These are phyloP conservation scores for Scomber japonicus DNA, from an alignment of 2,113 vertebrate genomes.

Conservation along the genomic window DNA sequence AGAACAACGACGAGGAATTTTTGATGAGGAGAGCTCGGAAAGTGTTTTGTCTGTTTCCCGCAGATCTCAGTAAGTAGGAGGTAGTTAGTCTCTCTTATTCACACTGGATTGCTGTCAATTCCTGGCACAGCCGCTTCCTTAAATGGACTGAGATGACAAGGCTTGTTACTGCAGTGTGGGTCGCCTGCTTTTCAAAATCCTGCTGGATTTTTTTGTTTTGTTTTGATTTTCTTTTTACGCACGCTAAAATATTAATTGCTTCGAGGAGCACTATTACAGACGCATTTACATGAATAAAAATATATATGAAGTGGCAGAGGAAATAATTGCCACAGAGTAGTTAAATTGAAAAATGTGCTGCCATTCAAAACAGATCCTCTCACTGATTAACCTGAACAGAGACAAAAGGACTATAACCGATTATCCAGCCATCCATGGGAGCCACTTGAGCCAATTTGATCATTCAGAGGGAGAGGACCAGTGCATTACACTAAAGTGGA, in stretches of 20 bases:
- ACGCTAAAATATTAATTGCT: constrained; percentile 17
- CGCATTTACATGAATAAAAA: constrained; percentile 22
- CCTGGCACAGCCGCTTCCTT: constrained; percentile 61
- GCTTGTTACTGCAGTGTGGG: constrained; percentile 63
- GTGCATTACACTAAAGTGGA: not conserved
- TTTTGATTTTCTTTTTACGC: constrained; percentile 14
- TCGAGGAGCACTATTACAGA: constrained; percentile 18
- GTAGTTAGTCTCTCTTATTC: constrained; percentile 70
- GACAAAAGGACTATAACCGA: constrained; percentile 30
- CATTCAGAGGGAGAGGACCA: not conserved
- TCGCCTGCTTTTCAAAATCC: constrained; percentile 34
- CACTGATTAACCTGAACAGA: constrained; percentile 3
- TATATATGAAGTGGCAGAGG: constrained; percentile 10
- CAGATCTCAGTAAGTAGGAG: constrained; percentile 66
- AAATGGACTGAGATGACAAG: constrained; percentile 73
- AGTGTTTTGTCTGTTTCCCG: constrained; percentile 55
- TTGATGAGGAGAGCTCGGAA: constrained; percentile 35
- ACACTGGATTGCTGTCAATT: constrained; percentile 65
- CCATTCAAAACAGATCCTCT: constrained; percentile 28
- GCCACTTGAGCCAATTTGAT: constrained; percentile 32
- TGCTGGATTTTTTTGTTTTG: not conserved
- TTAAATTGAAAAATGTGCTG: constrained; percentile 13
- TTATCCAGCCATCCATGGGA: constrained; percentile 22
- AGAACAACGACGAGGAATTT: constrained; percentile 26
- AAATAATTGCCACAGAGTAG: constrained; percentile 1